Percentiles rank a stretch among this genome's conserved stretches.
Conservation (phyloP, 2,797 vertebrate genomes). For the Columba guinea region DNA sequence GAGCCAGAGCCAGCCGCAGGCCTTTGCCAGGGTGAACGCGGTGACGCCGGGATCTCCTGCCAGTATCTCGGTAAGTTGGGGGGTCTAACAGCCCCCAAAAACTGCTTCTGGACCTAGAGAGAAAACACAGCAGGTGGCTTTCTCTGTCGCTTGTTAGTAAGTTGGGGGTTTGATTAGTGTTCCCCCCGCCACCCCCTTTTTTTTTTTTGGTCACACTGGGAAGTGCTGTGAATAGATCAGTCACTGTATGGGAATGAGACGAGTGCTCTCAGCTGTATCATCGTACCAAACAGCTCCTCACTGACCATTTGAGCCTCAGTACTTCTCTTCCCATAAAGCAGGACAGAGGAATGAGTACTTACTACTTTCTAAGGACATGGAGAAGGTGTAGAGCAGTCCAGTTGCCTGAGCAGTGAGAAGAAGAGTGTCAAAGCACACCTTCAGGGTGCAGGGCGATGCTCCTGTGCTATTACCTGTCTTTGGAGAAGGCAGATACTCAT, state of each 20-base stretch:
- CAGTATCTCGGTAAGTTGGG: constrained; percentile 80
- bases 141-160: background rate
- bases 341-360: background rate
- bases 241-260: accelerated
- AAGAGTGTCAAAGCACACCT: accelerated
- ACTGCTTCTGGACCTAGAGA: too few species aligned
- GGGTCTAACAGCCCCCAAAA: background rate
- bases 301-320: background rate
- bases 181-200: accelerated
- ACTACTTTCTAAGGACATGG: accelerated
- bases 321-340: background rate
- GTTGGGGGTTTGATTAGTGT: background rate
- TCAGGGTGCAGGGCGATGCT: background rate
- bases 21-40: constrained; percentile 88
- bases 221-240: background rate
- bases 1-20: constrained; percentile 67
- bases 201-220: background rate
- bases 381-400: background rate
- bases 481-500: background rate
- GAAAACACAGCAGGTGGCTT: background rate
- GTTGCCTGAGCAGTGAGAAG: background rate
- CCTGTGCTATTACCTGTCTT: background rate
- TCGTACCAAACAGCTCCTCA: background rate
- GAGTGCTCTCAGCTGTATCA: background rate
- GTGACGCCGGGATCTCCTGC: constrained; percentile 90